These are phyloP conservation scores for Gymnocephalus cernua DNA, from an alignment of 2,113 vertebrate species.

Conservation along the genomic window DNA sequence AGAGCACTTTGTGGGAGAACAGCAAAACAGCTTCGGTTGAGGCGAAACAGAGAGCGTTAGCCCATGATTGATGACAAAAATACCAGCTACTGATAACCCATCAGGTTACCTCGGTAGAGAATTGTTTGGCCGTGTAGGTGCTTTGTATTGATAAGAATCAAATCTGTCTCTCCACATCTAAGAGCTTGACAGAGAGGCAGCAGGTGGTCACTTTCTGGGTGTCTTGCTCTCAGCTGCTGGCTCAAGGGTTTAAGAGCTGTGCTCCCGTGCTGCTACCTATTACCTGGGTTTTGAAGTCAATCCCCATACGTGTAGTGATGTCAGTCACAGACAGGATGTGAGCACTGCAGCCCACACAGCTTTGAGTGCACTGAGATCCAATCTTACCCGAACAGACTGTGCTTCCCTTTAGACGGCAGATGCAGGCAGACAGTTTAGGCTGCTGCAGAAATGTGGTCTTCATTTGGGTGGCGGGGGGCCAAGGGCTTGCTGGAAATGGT, in stretches of 20 bases:
- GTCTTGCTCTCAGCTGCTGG: conserved; percentile 49
- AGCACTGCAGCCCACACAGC: conserved; percentile 69
- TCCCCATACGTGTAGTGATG: conserved; percentile 64
- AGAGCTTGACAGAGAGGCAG: conserved; percentile 30
- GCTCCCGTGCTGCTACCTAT: conserved; percentile 37
- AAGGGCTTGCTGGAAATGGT: conserved; percentile 81
- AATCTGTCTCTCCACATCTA: conserved; percentile 30
- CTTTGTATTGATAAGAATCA: conserved; percentile 58
- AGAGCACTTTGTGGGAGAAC: conserved; percentile 24
- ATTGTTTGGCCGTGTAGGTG: conserved; percentile 37
- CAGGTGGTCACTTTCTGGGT: conserved; percentile 65
- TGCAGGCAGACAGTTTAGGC: conserved; percentile 73
- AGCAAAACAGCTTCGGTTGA: conserved; percentile 30
- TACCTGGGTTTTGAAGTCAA: conserved; percentile 61
- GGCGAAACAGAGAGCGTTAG: conserved; percentile 41
- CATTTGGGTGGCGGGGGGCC: conserved; percentile 80
- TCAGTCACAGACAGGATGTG: conserved; percentile 80
- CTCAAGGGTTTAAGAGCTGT: conserved; percentile 47
- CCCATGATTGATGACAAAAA: conserved; percentile 62
- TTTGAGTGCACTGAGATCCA: conserved; percentile 78
- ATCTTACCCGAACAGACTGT: conserved; percentile 70
- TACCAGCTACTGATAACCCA: conserved; percentile 51
- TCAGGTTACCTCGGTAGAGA: conserved; percentile 33
- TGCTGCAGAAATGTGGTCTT: conserved; percentile 81
- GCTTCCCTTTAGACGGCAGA: conserved; percentile 72